phyloP scores from a whole-genome alignment of 1,140 invertebrate genomes.

The Rhagoletis zephyria region DNA sequence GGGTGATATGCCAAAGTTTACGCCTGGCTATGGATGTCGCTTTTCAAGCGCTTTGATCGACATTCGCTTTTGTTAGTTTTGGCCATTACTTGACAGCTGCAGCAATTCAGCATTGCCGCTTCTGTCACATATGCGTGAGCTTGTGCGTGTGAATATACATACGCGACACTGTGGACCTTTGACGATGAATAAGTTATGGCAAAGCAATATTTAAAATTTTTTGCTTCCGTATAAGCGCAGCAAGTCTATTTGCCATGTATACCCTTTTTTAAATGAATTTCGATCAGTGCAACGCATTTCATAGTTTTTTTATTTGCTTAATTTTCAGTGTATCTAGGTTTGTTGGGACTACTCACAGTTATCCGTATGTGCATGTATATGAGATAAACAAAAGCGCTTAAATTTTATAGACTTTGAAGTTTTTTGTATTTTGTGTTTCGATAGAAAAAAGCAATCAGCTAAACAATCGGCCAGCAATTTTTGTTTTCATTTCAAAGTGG shows the following conservation, averaged over 20 bases:
- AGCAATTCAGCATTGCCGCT: not conserved
- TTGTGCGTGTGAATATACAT: not conserved
- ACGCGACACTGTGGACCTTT: no score
- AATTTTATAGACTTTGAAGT: not conserved
- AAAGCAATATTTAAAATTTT: not conserved
- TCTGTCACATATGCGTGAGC: not conserved
- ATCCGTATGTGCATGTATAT: not conserved
- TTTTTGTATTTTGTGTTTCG: not conserved
- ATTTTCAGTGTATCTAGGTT: not conserved
- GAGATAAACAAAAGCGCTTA: not conserved
- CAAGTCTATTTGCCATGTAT: not conserved
- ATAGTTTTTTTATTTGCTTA: not conserved
- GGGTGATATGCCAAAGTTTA: no score
- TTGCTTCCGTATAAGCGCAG: not conserved
- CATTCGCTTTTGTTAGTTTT: not conserved
- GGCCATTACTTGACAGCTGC: constrained; percentile 21
- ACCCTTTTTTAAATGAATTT: constrained; percentile 4
- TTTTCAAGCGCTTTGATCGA: constrained; percentile 6
- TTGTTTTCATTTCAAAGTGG: not conserved
- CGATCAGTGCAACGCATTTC: not conserved
- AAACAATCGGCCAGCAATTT: not conserved
- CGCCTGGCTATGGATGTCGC: not conserved
- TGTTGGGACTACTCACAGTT: not conserved
- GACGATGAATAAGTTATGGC: not conserved
- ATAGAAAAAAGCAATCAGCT: not conserved